These are phyloP conservation scores for Pteronura brasiliensis DNA, from an alignment of 2,113 vertebrate genomes.

Conservation along the genomic window DNA sequence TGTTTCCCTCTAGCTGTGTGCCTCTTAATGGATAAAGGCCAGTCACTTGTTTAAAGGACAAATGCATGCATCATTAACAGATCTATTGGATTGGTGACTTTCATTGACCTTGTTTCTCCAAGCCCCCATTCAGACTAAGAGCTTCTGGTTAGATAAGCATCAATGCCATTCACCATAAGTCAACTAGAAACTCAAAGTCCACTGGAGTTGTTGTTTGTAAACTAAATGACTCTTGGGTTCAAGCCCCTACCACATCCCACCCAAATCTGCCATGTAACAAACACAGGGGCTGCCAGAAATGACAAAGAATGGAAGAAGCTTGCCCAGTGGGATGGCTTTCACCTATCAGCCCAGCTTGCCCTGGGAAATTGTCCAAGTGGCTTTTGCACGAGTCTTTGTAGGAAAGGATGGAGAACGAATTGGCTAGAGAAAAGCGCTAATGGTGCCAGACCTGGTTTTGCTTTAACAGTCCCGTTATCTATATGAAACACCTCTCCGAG, in stretches of 20 bases:
- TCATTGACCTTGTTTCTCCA: conserved; percentile 18
- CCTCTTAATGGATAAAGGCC: neutral
- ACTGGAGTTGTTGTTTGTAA: neutral
- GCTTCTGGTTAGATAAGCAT: neutral
- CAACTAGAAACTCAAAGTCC: neutral
- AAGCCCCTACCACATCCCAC: neutral
- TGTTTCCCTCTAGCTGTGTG: neutral
- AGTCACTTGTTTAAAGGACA: neutral
- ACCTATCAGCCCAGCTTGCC: neutral
- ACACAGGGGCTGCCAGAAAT: neutral
- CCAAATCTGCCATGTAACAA: neutral
- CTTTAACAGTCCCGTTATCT: neutral
- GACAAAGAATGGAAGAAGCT: neutral
- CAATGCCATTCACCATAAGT: neutral
- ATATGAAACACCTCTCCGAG: conserved; percentile 32
- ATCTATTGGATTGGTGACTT: neutral
- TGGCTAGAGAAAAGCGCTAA: neutral
- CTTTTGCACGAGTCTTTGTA: neutral
- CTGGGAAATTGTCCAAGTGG: neutral
- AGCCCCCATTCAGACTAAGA: neutral
- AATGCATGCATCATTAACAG: neutral
- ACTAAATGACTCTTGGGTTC: neutral
- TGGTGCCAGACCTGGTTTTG: neutral
- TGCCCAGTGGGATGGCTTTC: neutral
- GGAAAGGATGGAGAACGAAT: neutral